Evolutionary conservation across 2,797 vertebrate genomes (phyloP).

Genomic region (Tenualosa ilisha): DNA sequence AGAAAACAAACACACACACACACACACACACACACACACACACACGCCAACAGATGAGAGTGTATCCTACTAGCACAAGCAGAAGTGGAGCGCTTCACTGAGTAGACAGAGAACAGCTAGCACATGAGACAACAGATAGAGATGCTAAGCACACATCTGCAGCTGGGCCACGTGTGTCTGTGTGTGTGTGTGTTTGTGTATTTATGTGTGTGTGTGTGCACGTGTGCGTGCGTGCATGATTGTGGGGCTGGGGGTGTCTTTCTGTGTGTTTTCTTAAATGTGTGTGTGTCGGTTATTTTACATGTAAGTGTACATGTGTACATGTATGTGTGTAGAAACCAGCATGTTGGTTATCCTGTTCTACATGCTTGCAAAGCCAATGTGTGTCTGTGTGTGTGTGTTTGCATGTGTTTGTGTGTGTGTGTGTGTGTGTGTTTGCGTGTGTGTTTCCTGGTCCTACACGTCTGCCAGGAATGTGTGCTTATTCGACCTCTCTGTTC

Average conservation of each 20-base stretch:
- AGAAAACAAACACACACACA: not conserved
- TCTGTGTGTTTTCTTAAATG: not conserved
- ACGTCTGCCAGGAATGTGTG: not conserved
- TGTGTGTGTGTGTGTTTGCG: not conserved
- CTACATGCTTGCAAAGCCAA: too few relatives aligned
- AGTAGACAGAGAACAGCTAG: not conserved
- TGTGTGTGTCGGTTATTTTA: not conserved
- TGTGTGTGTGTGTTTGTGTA: not conserved
- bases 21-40: conserved; percentile 7
- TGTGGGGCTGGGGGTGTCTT: not conserved
- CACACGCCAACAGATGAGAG: not conserved
- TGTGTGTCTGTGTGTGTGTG: not conserved
- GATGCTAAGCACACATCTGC: not conserved
- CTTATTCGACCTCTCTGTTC: not conserved
- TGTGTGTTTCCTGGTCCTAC: too few relatives aligned
- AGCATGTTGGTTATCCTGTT: too few relatives aligned
- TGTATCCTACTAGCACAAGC: not conserved
- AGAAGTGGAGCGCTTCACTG: not conserved
- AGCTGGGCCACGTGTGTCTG: not conserved
- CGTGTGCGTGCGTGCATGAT: not conserved
- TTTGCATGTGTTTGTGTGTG: not conserved
- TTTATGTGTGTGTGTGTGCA: not conserved
- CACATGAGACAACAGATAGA: not conserved
- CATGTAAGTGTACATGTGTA: not conserved
- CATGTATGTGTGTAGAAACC: not conserved